A percentile compares a stretch with the other conserved stretches of the same genome.
These are phyloP conservation scores for Cheirogaleus medius DNA, from an alignment of 2,113 vertebrate genomes.

Conservation along the genomic window DNA sequence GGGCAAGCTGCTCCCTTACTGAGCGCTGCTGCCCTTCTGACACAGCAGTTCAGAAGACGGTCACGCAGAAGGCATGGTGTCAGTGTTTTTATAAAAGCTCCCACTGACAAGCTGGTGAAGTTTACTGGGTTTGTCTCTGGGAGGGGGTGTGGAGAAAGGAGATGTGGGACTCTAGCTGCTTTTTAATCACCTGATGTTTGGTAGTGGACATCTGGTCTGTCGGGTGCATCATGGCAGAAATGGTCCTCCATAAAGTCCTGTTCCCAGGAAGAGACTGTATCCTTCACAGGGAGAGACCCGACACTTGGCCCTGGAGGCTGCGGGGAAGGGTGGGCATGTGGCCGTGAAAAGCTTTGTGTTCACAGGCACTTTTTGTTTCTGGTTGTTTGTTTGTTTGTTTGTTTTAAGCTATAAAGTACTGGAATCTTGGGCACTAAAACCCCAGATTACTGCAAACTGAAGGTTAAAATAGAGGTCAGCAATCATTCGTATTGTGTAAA, in stretches of 20 bases:
- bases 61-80: neutral
- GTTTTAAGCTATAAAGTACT: slow-evolving; percentile 19
- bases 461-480: slow-evolving; percentile 28
- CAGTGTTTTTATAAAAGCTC: neutral
- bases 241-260: slow-evolving; percentile 93
- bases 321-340: neutral
- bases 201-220: slow-evolving; percentile 95
- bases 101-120: neutral
- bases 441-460: slow-evolving; percentile 16
- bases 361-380: neutral
- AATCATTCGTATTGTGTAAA: slow-evolving; percentile 60
- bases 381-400: neutral
- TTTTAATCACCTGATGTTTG: slow-evolving; percentile 85
- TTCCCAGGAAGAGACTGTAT: slow-evolving; percentile 94
- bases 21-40: neutral
- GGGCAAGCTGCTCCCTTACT: neutral
- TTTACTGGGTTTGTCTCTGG: neutral
- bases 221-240: slow-evolving; percentile 94
- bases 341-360: neutral
- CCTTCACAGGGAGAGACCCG: slow-evolving; percentile 80
- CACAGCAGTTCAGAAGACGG: neutral
- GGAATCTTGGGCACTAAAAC: slow-evolving; percentile 5
- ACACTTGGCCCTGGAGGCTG: neutral
- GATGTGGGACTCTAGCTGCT: neutral
- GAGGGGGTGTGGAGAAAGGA: slow-evolving; percentile 44